Evolutionary conservation across 2,113 vertebrate species (phyloP).

Genomic region (Scatophagus argus): DNA sequence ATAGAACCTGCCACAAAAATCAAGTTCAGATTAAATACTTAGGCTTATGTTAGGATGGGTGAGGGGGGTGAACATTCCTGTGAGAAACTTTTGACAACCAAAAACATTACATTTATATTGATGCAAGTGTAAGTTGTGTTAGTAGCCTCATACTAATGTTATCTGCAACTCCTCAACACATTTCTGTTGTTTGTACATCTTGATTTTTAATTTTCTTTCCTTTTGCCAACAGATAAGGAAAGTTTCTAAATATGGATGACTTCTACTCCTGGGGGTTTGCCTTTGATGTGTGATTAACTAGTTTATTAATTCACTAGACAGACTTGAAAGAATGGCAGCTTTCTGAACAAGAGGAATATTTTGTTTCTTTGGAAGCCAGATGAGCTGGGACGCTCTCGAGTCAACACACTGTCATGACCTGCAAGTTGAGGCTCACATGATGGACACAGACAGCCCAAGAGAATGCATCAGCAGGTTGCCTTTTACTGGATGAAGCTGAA

Average conservation of each 20-base stretch:
- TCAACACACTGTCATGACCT: too few relatives aligned
- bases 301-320: constrained; percentile 22
- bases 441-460: neutral
- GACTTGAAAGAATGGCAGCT: constrained; percentile 17
- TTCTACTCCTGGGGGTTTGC: neutral
- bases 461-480: too few relatives aligned
- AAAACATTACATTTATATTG: neutral
- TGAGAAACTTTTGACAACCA: too few relatives aligned
- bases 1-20: too few relatives aligned
- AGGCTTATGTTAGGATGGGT: neutral
- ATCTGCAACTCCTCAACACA: neutral
- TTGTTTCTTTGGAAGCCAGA: constrained; percentile 11
- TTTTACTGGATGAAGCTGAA: neutral
- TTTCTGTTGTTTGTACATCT: constrained; percentile 1
- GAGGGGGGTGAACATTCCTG: too few relatives aligned
- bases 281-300: constrained; percentile 30
- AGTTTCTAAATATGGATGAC: constrained; percentile 7
- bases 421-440: neutral
- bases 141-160: neutral
- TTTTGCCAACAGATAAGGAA: neutral
- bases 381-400: neutral
- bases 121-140: neutral
- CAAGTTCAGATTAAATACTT: neutral
- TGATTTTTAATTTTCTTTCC: neutral
- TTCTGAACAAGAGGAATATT: constrained; percentile 3